Evolutionary conservation across 2,113 vertebrate genomes (phyloP).

Genomic region (Laticauda laticaudata): DNA sequence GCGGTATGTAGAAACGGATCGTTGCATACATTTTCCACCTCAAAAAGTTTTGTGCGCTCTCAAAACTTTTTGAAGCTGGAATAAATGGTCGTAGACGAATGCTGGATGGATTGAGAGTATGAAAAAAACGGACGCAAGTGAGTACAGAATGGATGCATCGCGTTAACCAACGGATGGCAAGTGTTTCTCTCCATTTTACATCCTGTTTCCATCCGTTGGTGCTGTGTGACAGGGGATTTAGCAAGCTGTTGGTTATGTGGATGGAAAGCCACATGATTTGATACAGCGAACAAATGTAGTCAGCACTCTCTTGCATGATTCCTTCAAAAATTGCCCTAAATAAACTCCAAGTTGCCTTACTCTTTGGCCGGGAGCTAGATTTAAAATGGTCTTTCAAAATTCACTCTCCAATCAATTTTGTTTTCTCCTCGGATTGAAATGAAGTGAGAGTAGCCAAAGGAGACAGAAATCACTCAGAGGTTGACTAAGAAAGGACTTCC

Average conservation of each 20-base stretch:
- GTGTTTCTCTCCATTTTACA: too few relatives aligned
- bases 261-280: neutral
- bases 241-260: neutral
- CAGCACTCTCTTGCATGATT: neutral
- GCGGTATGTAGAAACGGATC: too few relatives aligned
- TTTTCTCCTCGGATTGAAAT: neutral
- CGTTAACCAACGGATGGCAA: too few relatives aligned
- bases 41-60: too few relatives aligned
- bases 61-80: too few relatives aligned
- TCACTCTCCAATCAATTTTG: neutral
- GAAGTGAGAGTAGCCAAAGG: neutral
- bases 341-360: neutral
- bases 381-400: neutral
- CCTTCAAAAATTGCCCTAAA: neutral
- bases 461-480: neutral
- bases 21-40: too few relatives aligned
- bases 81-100: too few relatives aligned
- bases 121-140: too few relatives aligned
- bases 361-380: neutral
- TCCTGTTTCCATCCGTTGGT: too few relatives aligned
- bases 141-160: too few relatives aligned
- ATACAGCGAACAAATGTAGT: neutral
- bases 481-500: neutral
- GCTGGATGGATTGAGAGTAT: too few relatives aligned
- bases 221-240: neutral